Conservation (phyloP, 2,797 vertebrate genomes). For the Danio aesculapii region DNA sequence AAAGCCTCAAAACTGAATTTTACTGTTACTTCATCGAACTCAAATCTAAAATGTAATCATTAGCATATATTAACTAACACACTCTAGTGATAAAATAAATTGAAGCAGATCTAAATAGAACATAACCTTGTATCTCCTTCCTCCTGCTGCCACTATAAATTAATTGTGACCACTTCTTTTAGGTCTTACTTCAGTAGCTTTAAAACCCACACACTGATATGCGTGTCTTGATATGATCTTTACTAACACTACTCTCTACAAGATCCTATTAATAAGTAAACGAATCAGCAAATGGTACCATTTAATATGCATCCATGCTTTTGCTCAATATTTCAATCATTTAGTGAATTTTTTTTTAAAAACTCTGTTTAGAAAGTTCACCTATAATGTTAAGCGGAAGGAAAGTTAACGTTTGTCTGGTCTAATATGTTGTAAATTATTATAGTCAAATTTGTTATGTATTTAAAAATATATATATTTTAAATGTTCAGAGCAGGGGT, state of each 20-base stretch:
- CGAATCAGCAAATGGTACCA: constrained; percentile 21
- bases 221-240: not conserved
- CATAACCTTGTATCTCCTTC: not conserved
- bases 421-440: not conserved
- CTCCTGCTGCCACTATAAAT: not conserved
- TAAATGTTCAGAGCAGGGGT: no score
- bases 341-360: not conserved
- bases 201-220: constrained; percentile 19
- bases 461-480: no score
- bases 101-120: constrained; percentile 1
- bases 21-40: not conserved
- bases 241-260: not conserved
- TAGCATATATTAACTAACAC: not conserved
- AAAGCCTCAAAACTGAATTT: no score
- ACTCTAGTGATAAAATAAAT: no score
- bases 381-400: not conserved
- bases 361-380: constrained; percentile 1
- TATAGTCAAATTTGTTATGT: not conserved
- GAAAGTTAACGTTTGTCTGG: not conserved
- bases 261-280: constrained; percentile 27
- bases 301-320: constrained; percentile 9
- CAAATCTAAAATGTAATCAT: not conserved
- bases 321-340: constrained; percentile 1
- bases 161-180: not conserved
- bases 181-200: constrained; percentile 2